phyloP scores from a whole-genome alignment of 2,113 vertebrate genomes.

The Promerops cafer region DNA sequence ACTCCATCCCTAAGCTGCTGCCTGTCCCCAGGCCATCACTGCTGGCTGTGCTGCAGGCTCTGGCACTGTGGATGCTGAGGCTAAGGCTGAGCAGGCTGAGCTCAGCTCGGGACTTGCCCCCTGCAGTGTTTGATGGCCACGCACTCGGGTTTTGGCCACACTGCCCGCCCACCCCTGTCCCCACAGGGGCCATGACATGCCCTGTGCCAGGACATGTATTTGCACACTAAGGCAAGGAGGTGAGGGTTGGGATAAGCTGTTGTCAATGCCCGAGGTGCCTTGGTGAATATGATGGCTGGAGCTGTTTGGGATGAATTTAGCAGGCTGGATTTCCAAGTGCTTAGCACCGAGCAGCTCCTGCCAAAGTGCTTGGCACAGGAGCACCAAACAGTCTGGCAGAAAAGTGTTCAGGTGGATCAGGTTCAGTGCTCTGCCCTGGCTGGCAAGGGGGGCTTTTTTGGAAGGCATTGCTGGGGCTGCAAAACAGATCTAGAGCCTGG shows the following conservation, averaged over 20 bases:
- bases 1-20: neutral
- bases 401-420: neutral
- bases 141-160: neutral
- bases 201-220: neutral
- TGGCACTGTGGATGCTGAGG: neutral
- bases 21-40: neutral
- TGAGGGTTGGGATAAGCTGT: neutral
- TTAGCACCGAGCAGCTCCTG: neutral
- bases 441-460: neutral
- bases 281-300: neutral
- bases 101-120: neutral
- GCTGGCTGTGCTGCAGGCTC: neutral
- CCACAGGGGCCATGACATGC: fast-evolving
- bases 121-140: neutral
- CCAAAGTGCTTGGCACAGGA: neutral
- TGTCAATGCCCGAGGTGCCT: neutral
- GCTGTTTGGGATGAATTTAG: neutral
- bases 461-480: neutral
- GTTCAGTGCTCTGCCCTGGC: neutral
- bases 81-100: neutral
- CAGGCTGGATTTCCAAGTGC: neutral
- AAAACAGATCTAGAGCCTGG: neutral
- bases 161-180: neutral
- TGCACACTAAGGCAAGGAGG: neutral
- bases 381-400: neutral